phyloP scores from a whole-genome alignment of 2,888 invertebrate species.

The Megastigmus dorsalis region DNA sequence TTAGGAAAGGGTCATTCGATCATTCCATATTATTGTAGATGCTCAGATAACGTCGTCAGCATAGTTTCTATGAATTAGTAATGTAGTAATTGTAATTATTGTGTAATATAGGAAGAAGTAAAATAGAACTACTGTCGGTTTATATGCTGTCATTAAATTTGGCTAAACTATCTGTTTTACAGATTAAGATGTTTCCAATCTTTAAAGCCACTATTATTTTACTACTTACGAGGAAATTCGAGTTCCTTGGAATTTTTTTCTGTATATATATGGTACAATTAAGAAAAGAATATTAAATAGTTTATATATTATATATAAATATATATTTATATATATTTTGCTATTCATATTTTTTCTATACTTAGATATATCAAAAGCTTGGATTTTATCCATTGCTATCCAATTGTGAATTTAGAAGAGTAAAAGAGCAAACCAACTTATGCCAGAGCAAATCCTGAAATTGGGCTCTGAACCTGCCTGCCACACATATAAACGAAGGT shows the following conservation, averaged over 20 bases:
- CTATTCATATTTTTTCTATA: constrained; percentile 22
- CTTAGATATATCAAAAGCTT: background rate
- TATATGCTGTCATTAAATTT: constrained; percentile 25
- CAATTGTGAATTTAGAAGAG: background rate
- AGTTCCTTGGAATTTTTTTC: background rate
- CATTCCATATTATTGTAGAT: constrained; percentile 31
- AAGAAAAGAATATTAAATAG: constrained; percentile 28
- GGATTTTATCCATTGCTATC: background rate
- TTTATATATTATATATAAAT: constrained; percentile 38
- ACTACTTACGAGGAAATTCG: background rate
- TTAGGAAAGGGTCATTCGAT: constrained; percentile 30
- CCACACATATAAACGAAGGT: constrained; percentile 12
- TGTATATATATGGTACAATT: constrained; percentile 37
- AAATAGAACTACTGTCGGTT: constrained; percentile 4
- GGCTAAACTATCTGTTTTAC: constrained; percentile 11
- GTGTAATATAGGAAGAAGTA: constrained; percentile 30
- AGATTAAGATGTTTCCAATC: background rate
- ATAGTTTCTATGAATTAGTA: constrained; percentile 24
- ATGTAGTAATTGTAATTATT: constrained; percentile 39
- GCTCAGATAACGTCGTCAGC: background rate
- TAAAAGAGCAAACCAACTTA: background rate
- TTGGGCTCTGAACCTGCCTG: constrained; percentile 15
- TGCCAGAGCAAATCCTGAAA: constrained; percentile 1
- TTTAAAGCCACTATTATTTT: constrained; percentile 4
- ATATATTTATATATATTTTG: constrained; percentile 35